A percentile compares a stretch with the other conserved stretches of the same genome.
phyloP scores from a whole-genome alignment of 1,140 invertebrate species.

The Papilio aristodemus region DNA sequence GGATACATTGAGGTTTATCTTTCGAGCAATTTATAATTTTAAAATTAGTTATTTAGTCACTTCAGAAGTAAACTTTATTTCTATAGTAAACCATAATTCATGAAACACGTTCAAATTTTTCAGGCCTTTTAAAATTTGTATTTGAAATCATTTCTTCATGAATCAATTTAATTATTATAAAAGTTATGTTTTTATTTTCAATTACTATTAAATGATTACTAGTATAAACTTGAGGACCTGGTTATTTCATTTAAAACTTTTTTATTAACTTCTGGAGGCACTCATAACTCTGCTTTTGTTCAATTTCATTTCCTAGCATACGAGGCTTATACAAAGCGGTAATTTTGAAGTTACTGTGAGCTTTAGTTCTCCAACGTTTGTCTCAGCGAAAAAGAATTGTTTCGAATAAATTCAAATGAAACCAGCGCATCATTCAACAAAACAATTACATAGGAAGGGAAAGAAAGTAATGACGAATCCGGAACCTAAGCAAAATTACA shows the following conservation, averaged over 20 bases:
- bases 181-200: too few relatives aligned
- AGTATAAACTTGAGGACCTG: slow-evolving; percentile 27
- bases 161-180: too few relatives aligned
- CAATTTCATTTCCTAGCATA: slow-evolving; percentile 30
- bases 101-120: too few relatives aligned
- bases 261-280: slow-evolving; percentile 26
- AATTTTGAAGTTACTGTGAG: slow-evolving; percentile 32
- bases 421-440: slow-evolving; percentile 21
- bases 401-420: slow-evolving; percentile 6
- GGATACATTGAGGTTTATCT: slow-evolving; percentile 31
- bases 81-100: too few relatives aligned
- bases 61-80: too few relatives aligned
- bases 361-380: slow-evolving; percentile 15
- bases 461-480: slow-evolving; percentile 34
- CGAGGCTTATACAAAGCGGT: slow-evolving; percentile 29
- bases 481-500: slow-evolving; percentile 46
- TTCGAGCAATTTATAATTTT: slow-evolving; percentile 29
- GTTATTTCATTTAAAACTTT: slow-evolving; percentile 28
- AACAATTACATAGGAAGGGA: slow-evolving; percentile 29
- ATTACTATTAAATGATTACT: slow-evolving; percentile 25
- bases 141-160: too few relatives aligned
- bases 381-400: neutral
- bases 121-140: too few relatives aligned
- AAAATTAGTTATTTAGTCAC: neutral
- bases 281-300: slow-evolving; percentile 31